These are phyloP conservation scores for Pangasius djambal DNA, from an alignment of 2,797 vertebrate species.

Conservation along the genomic window DNA sequence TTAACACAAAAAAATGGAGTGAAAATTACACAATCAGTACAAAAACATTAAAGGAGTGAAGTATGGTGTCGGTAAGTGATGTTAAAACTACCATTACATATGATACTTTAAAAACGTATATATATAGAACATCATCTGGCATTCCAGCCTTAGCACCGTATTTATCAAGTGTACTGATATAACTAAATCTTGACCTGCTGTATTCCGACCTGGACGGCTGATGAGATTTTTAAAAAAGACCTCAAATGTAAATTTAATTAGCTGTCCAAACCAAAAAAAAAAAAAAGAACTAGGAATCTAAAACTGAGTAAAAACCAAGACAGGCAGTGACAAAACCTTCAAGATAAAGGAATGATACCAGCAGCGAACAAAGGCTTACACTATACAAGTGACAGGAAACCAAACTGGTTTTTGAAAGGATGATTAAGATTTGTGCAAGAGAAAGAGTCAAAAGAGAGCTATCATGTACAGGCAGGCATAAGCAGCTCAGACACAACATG, in stretches of 20 bases:
- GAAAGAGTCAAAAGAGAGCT: constrained; percentile 14
- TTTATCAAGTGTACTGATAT: neutral
- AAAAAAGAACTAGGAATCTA: neutral
- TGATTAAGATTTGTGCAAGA: constrained; percentile 41
- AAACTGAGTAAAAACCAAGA: constrained; percentile 15
- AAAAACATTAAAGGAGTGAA: neutral
- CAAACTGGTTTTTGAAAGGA: constrained; percentile 48
- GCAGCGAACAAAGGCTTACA: constrained; percentile 19
- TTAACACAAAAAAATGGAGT: neutral
- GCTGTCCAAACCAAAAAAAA: neutral
- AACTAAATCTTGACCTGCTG: neutral
- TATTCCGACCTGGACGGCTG: no score
- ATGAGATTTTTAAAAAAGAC: neutral
- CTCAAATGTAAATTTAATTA: neutral
- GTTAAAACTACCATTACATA: neutral
- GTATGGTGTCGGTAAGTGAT: neutral
- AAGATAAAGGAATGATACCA: constrained; percentile 37
- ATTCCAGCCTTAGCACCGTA: neutral
- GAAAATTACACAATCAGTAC: neutral
- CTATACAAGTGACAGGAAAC: constrained; percentile 45
- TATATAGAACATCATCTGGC: neutral
- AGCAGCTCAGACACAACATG: constrained; percentile 53
- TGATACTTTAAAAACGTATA: neutral
- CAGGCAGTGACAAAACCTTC: constrained; percentile 39
- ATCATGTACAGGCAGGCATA: constrained; percentile 50